Percentiles rank a stretch among this genome's conserved stretches.
Conservation (phyloP, 2,888 invertebrate species). For the Chrysotoxum bicinctum region DNA sequence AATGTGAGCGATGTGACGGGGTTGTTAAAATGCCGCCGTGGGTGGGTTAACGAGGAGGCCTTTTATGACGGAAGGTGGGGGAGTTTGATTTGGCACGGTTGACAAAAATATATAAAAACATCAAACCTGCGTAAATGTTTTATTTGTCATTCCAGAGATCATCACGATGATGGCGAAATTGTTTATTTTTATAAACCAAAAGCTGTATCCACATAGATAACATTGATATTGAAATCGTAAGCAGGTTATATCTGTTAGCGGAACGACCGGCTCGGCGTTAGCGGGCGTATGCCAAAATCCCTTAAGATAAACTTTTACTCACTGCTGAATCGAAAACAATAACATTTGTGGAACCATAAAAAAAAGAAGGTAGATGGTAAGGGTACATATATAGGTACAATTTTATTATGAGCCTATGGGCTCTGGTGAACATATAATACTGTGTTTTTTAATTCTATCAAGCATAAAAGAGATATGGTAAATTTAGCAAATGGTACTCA, state of each 20-base stretch:
- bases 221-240: slow-evolving; percentile 70
- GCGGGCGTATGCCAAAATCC: slow-evolving; percentile 58
- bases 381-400: not conserved
- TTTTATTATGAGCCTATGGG: slow-evolving; percentile 50
- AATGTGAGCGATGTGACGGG: slow-evolving; percentile 54
- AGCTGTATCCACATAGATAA: slow-evolving; percentile 70
- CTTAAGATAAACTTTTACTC: slow-evolving; percentile 44
- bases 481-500: slow-evolving; percentile 47
- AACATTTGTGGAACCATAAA: slow-evolving; percentile 62
- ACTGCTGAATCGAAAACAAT: slow-evolving; percentile 64
- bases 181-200: slow-evolving; percentile 58
- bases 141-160: slow-evolving; percentile 71
- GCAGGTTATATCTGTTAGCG: slow-evolving; percentile 57
- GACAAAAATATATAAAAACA: slow-evolving; percentile 65
- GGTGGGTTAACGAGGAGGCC: slow-evolving; percentile 12
- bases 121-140: slow-evolving; percentile 71
- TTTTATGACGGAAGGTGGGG: not conserved
- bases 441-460: slow-evolving; percentile 47
- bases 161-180: slow-evolving; percentile 63
- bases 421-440: slow-evolving; percentile 6
- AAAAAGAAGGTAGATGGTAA: slow-evolving; percentile 12
- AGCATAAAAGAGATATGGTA: slow-evolving; percentile 56
- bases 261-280: slow-evolving; percentile 9
- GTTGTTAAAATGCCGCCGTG: slow-evolving; percentile 54
- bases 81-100: slow-evolving; percentile 58